Percentiles rank a stretch among this genome's conserved stretches.
Evolutionary conservation across 2,797 vertebrate species (phyloP).

Genomic region (Yasuhikotakia modesta): DNA sequence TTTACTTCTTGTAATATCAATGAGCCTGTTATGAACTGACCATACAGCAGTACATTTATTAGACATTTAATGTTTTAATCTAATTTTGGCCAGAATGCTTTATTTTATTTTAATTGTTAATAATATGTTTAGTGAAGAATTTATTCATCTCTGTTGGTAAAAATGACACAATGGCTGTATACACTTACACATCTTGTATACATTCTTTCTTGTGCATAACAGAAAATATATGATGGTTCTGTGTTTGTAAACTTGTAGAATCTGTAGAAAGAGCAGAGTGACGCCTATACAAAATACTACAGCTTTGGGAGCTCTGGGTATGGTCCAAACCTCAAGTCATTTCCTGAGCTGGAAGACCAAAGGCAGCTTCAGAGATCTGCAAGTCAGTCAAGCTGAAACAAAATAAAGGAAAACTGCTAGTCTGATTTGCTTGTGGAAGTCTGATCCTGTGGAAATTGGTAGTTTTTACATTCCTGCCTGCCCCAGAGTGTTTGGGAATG

Average conservation of each 20-base stretch:
- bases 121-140: no score
- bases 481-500: constrained; percentile 40
- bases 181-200: no score
- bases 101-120: no score
- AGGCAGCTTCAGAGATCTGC: constrained; percentile 7
- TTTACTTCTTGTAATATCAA: background rate
- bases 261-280: constrained; percentile 7
- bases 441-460: constrained; percentile 46
- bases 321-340: constrained; percentile 44
- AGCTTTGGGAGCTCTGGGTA: background rate
- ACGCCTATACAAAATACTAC: constrained; percentile 4
- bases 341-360: constrained; percentile 46
- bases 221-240: constrained; percentile 20
- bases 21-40: background rate
- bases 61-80: background rate
- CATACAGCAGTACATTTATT: no score
- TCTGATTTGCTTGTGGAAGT: constrained; percentile 34
- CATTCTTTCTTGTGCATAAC: constrained; percentile 11
- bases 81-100: no score
- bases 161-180: background rate
- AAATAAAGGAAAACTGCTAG: constrained; percentile 41
- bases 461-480: constrained; percentile 53
- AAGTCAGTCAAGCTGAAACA: constrained; percentile 30
- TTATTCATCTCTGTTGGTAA: no score
- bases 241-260: constrained; percentile 32